phyloP scores from a whole-genome alignment of 1,140 invertebrate genomes.

The Zaprionus nigranus region DNA sequence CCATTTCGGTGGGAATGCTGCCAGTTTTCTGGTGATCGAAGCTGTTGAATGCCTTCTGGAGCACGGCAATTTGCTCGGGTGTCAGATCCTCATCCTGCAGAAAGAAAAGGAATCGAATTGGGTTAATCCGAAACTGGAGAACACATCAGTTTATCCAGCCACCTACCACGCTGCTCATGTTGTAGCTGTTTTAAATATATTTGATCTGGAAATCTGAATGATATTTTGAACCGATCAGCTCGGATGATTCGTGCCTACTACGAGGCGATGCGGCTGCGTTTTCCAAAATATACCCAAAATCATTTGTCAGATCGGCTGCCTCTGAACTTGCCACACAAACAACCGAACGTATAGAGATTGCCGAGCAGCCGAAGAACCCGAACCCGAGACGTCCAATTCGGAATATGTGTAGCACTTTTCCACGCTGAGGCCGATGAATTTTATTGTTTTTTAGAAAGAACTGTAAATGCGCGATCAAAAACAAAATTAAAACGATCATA shows the following conservation, averaged over 20 bases:
- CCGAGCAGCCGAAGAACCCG: constrained; percentile 29
- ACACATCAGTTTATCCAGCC: background rate
- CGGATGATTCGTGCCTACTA: constrained; percentile 75
- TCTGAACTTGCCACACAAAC: constrained; percentile 73
- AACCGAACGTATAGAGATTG: constrained; percentile 15
- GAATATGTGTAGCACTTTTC: constrained; percentile 69
- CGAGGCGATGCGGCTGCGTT: constrained; percentile 67
- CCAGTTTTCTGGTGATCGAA: constrained; percentile 97
- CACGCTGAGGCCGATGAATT: constrained; percentile 66
- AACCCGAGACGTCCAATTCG: constrained; percentile 49
- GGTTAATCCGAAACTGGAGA: background rate
- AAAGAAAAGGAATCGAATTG: constrained; percentile 9
- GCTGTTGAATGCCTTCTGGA: constrained; percentile 97
- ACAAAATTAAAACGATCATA: constrained; percentile 71
- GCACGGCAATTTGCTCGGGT: constrained; percentile 89
- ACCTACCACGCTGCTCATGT: constrained; percentile 73
- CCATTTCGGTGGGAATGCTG: constrained; percentile 97
- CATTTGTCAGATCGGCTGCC: constrained; percentile 49
- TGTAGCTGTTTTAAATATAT: constrained; percentile 47
- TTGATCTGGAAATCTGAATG: constrained; percentile 46
- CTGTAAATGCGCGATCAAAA: constrained; percentile 78
- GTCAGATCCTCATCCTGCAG: constrained; percentile 87
- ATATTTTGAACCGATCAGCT: constrained; percentile 70
- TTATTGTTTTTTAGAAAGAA: constrained; percentile 83
- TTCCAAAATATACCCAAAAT: constrained; percentile 80